These are phyloP conservation scores for Andrena praecox DNA, from an alignment of 2,888 invertebrate genomes.

Conservation along the genomic window DNA sequence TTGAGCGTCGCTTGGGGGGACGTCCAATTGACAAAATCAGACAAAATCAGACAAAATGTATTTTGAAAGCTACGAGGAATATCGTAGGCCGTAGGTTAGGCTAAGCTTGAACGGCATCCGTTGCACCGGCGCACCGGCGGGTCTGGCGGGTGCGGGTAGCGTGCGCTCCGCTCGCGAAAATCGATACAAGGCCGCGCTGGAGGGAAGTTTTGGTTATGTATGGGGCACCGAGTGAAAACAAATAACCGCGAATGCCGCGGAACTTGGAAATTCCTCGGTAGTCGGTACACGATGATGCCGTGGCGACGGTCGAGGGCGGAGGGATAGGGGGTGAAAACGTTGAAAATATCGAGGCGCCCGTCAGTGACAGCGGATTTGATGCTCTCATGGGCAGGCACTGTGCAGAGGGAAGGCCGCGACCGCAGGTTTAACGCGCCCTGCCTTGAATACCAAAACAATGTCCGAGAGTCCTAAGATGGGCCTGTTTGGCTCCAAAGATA, in stretches of 20 bases:
- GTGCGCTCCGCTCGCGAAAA: slow-evolving; percentile 27
- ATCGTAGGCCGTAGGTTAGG: neutral
- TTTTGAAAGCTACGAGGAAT: neutral
- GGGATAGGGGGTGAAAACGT: neutral
- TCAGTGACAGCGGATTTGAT: slow-evolving; percentile 2
- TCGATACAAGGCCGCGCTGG: slow-evolving; percentile 35
- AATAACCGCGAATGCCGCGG: slow-evolving; percentile 41
- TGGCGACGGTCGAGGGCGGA: neutral
- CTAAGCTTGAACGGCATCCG: neutral
- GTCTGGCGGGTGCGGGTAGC: neutral
- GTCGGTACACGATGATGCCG: slow-evolving; percentile 11
- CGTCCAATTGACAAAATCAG: slow-evolving; percentile 47
- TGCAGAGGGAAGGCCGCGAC: slow-evolving; percentile 3
- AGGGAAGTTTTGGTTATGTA: slow-evolving; percentile 55
- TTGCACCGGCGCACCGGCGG: neutral
- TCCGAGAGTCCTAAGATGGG: slow-evolving; percentile 79
- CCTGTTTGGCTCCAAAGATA: slow-evolving; percentile 79
- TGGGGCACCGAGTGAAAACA: slow-evolving; percentile 36
- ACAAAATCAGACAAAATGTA: slow-evolving; percentile 50
- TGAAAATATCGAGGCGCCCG: neutral
- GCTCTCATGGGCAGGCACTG: neutral
- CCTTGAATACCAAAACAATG: slow-evolving; percentile 72
- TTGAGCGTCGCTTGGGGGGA: slow-evolving; percentile 53
- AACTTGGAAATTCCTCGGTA: neutral
- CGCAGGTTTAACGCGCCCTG: slow-evolving; percentile 46